phyloP scores from a whole-genome alignment of 2,113 vertebrate genomes.

The Pelmatolapia mariae region DNA sequence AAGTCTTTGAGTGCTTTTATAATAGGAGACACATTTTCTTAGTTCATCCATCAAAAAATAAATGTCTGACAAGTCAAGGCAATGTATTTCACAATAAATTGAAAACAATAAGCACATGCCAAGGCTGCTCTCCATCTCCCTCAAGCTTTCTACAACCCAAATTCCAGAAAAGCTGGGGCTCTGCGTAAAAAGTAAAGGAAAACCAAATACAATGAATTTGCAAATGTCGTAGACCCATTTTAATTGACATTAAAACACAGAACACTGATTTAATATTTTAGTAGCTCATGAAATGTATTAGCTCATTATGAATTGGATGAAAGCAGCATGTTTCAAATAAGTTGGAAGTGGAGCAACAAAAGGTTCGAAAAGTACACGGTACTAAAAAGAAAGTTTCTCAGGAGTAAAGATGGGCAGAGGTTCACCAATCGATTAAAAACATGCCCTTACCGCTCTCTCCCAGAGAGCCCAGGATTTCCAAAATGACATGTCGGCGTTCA shows the following conservation, averaged over 20 bases:
- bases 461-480: conserved; percentile 81
- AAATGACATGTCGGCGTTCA: conserved; percentile 81
- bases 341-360: neutral
- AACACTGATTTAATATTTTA: neutral
- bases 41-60: neutral
- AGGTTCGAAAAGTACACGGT: accelerated
- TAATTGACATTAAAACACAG: neutral
- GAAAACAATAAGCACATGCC: neutral
- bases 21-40: neutral
- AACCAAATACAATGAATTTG: neutral
- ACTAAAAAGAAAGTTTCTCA: neutral
- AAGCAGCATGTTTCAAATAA: neutral
- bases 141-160: neutral
- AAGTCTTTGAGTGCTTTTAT: neutral
- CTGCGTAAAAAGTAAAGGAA: neutral
- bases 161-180: neutral
- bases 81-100: neutral
- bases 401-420: neutral
- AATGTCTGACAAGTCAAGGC: neutral
- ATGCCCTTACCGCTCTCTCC: conserved; percentile 78
- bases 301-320: neutral
- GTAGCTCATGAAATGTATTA: neutral
- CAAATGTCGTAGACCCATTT: neutral
- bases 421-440: neutral
- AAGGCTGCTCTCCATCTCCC: neutral